A percentile compares a stretch with the other conserved stretches of the same genome.
These are phyloP conservation scores for Linnaemya tessellans DNA, from an alignment of 2,888 invertebrate species.

Conservation along the genomic window DNA sequence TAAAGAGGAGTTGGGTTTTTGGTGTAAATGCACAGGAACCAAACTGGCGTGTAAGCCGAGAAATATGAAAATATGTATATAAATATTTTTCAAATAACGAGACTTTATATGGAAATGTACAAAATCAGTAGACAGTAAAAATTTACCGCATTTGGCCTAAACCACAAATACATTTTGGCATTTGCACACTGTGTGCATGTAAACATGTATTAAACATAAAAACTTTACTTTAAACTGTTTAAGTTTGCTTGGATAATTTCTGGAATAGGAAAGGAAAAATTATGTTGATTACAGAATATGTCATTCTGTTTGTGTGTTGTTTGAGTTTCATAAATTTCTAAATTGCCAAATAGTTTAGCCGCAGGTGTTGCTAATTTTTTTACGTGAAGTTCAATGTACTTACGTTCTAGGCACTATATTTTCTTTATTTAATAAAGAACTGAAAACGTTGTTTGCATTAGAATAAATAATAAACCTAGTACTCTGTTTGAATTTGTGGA, in stretches of 20 bases:
- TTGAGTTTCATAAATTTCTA: neutral
- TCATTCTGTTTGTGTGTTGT: neutral
- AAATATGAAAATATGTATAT: slow-evolving; percentile 29
- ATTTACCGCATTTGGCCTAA: slow-evolving; percentile 58
- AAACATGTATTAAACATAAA: neutral
- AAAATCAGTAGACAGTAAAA: slow-evolving; percentile 71
- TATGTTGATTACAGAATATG: neutral
- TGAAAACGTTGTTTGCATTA: too few relatives aligned
- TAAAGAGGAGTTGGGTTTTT: neutral
- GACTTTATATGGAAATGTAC: slow-evolving; percentile 25
- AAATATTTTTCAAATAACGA: slow-evolving; percentile 24
- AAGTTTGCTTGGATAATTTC: slow-evolving; percentile 20
- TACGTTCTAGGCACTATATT: neutral
- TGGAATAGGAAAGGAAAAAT: neutral
- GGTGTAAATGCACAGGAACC: slow-evolving; percentile 6
- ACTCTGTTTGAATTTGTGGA: too few relatives aligned
- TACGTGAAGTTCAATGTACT: neutral
- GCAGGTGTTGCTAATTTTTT: neutral
- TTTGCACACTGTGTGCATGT: neutral
- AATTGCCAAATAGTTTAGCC: neutral
- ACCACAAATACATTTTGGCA: slow-evolving; percentile 38
- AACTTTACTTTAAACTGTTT: slow-evolving; percentile 30
- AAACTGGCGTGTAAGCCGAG: slow-evolving; percentile 30
- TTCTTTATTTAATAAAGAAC: too few relatives aligned
- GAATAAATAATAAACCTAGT: too few relatives aligned